Evolutionary conservation across 1,140 invertebrate genomes (phyloP), one percentile per base, ranked within the genome.

Genomic region (Druon quercuslanigerum): DNA sequence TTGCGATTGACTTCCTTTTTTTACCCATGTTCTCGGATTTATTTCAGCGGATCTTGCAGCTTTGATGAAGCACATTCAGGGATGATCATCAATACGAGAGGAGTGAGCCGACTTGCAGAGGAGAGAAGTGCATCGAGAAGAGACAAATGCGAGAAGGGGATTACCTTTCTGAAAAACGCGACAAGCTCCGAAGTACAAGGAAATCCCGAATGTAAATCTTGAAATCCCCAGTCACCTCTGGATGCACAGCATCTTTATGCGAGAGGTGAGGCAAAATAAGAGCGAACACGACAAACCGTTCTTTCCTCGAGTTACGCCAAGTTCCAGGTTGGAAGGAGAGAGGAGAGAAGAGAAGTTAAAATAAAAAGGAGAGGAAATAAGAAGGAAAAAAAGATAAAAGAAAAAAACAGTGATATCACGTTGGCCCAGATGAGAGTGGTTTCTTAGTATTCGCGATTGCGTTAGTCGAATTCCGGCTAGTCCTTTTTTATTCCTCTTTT

Each of bases 381-480:
- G 6, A 33, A 25, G 6, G 7, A 66, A 66, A 33, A 66, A 19
- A 11, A 66, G 20, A 66, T 7, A 20, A 40, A 11, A 60, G 14
- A 11, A 73, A 52, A 33, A 33, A 73, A 73, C 20, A 73, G 25
- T 40, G 54, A 54, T 54, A 50, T 46, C n/a, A 73, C 77, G 85
- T 83, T 87, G 86, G 86, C 76, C 82, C 73, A 46, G 78, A 73
- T 51, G 72, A 82, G 82, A 88, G 83, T 87, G 84, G 85, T 86
- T 88, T 87, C 83, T 87, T 88, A 88, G 87, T 86, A 88, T 88
- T 81, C 79, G 78, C 86, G 82, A 87, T 88, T 87, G 80, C 86
- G 87, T 88, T 88, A 88, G 86, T 87, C 84, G 87, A 88, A 88
- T 87, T 88, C 83, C 85, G 79, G 83, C 85, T 86, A 79, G 80